Evolutionary conservation across 2,888 invertebrate genomes (phyloP).

Genomic region (Chaitophorus viminalis): DNA sequence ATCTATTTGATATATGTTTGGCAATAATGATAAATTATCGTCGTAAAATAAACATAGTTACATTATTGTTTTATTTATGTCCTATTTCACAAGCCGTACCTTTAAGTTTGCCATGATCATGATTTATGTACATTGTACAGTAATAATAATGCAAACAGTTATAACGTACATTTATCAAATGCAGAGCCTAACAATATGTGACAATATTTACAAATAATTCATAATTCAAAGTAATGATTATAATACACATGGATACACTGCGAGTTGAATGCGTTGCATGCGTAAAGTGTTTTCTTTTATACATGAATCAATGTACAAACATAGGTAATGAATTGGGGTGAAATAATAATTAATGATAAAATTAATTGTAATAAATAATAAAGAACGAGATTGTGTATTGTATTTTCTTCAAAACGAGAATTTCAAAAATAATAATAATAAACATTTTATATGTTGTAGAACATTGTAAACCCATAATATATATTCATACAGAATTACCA

Average conservation of each 20-base stretch:
- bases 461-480: too few species aligned
- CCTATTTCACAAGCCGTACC: background rate
- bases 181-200: background rate
- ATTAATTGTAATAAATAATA: too few species aligned
- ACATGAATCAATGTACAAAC: background rate
- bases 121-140: conserved; percentile 1
- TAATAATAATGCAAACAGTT: conserved; percentile 30
- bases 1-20: background rate
- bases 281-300: background rate
- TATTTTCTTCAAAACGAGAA: too few species aligned
- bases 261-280: background rate
- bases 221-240: conserved; percentile 4
- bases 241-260: background rate
- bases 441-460: too few species aligned
- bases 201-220: conserved; percentile 33
- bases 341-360: too few species aligned
- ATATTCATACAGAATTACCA: too few species aligned
- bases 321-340: background rate
- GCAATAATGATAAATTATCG: background rate
- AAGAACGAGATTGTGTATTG: too few species aligned
- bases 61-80: background rate
- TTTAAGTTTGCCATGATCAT: background rate
- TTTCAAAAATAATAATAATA: too few species aligned
- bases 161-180: background rate
- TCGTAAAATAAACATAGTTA: background rate